Evolutionary conservation across 2,888 invertebrate genomes (phyloP).

Genomic region (Hetaerina titia): DNA sequence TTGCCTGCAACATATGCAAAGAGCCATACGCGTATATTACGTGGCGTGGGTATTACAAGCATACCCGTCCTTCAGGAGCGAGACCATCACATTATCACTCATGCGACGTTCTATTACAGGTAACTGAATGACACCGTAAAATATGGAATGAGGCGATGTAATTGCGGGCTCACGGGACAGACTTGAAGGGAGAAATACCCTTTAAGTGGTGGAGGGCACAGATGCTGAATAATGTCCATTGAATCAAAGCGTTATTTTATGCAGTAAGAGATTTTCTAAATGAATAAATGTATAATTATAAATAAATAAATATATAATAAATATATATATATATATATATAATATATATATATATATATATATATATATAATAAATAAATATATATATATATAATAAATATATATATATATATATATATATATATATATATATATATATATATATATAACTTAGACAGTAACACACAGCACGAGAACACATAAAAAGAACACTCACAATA

Average conservation of each 20-base stretch:
- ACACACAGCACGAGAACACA: too few relatives aligned
- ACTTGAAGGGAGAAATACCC: background rate
- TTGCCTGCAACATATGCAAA: slow-evolving; percentile 3
- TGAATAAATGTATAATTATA: too few relatives aligned
- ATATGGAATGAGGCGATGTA: slow-evolving; percentile 9
- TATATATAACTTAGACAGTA: too few relatives aligned
- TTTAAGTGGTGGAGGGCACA: background rate
- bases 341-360: too few relatives aligned
- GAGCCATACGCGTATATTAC: background rate
- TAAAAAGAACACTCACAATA: too few relatives aligned
- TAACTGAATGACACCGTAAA: background rate
- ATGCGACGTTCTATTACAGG: background rate
- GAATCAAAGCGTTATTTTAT: background rate
- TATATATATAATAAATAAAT: too few relatives aligned
- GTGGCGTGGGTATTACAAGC: background rate
- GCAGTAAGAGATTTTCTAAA: too few relatives aligned
- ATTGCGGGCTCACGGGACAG: background rate
- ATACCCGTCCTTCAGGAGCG: background rate
- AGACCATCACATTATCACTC: background rate
- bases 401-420: too few relatives aligned
- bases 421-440: too few relatives aligned
- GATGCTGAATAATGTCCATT: background rate
- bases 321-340: too few relatives aligned
- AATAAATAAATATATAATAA: too few relatives aligned
- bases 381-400: too few relatives aligned